Percentiles rank a stretch among this genome's conserved stretches.
Evolutionary conservation across 2,888 invertebrate genomes (phyloP).

Genomic region (Nesidiocoris tenuis): DNA sequence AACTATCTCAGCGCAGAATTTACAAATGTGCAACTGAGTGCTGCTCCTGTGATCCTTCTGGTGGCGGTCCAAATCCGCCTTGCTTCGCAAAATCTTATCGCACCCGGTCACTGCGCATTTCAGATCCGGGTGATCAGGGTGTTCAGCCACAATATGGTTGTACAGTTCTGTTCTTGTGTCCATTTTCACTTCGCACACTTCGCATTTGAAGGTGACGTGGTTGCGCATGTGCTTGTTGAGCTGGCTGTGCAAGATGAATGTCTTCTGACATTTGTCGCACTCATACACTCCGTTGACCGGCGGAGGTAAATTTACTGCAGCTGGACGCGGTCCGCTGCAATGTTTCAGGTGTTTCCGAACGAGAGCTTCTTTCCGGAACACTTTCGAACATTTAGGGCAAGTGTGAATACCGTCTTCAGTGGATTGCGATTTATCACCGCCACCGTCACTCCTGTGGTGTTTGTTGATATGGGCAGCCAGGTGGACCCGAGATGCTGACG

Average conservation of each 20-base stretch:
- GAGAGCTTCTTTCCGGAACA: slow-evolving; percentile 60
- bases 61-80: slow-evolving; percentile 59
- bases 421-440: not conserved
- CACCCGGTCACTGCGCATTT: slow-evolving; percentile 57
- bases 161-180: slow-evolving; percentile 62
- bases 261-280: slow-evolving; percentile 61
- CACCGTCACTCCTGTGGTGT: slow-evolving; percentile 48
- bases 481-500: slow-evolving; percentile 62
- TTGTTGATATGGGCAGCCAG: slow-evolving; percentile 59
- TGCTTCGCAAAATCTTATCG: slow-evolving; percentile 59
- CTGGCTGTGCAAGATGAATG: slow-evolving; percentile 58
- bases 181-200: slow-evolving; percentile 60
- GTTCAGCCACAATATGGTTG: slow-evolving; percentile 57
- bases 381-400: slow-evolving; percentile 61
- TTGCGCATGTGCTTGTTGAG: slow-evolving; percentile 59
- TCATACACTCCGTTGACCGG: slow-evolving; percentile 52
- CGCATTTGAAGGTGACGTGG: slow-evolving; percentile 62
- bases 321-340: slow-evolving; percentile 54
- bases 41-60: slow-evolving; percentile 58
- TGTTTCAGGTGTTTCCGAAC: slow-evolving; percentile 62
- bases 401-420: slow-evolving; percentile 56
- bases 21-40: slow-evolving; percentile 59
- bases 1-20: slow-evolving; percentile 61
- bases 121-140: slow-evolving; percentile 59
- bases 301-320: slow-evolving; percentile 49